phyloP scores from a whole-genome alignment of 2,113 vertebrate genomes.

The Corynorhinus townsendii region DNA sequence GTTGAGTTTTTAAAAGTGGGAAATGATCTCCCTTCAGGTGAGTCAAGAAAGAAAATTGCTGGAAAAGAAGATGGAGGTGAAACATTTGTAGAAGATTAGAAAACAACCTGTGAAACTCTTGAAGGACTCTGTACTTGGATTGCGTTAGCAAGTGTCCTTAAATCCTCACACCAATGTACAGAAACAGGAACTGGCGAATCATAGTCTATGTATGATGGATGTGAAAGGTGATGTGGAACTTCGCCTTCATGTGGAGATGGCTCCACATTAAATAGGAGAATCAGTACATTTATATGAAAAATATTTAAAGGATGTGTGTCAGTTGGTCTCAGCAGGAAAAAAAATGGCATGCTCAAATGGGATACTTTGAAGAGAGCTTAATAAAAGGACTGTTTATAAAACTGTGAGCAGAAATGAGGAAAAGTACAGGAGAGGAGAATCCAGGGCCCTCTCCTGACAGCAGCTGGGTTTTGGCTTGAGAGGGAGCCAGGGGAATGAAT shows the following conservation, averaged over 20 bases:
- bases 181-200: background rate
- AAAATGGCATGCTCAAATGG: background rate
- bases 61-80: background rate
- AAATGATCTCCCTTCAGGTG: background rate
- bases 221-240: background rate
- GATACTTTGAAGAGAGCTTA: background rate
- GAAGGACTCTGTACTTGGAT: background rate
- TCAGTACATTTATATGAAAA: background rate
- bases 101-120: background rate
- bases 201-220: background rate
- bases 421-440: background rate
- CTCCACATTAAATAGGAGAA: background rate
- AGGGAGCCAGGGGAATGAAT: background rate
- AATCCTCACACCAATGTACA: background rate
- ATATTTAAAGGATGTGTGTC: background rate
- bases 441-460: background rate
- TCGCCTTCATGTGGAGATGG: background rate
- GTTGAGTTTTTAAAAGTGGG: background rate
- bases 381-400: background rate
- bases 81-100: background rate
- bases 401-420: background rate
- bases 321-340: background rate
- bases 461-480: background rate
- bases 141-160: background rate
- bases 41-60: conserved; percentile 10